phyloP scores from a whole-genome alignment of 2,113 vertebrate species.

The Sphyrna mokarran region DNA sequence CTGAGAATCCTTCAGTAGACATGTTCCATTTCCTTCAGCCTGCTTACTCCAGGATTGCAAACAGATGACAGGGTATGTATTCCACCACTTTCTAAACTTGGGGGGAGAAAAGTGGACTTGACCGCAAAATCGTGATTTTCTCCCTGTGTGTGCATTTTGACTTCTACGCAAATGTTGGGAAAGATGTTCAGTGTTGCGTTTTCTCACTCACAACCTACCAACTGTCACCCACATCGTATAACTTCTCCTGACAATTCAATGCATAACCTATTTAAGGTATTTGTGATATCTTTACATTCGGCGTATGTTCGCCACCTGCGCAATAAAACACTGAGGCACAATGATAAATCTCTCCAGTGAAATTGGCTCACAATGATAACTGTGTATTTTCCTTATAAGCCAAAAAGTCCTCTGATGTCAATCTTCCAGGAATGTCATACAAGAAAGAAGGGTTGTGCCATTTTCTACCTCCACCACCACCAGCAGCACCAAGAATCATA shows the following conservation, averaged over 20 bases:
- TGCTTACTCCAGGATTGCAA: background rate
- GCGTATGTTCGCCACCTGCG: background rate
- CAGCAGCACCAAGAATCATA: no score
- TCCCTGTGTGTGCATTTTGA: background rate
- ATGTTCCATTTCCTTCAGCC: background rate
- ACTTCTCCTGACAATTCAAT: background rate
- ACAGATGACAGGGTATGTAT: background rate
- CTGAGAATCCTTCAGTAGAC: background rate
- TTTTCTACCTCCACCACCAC: background rate
- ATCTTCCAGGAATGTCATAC: background rate
- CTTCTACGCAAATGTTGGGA: background rate
- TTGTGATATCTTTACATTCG: background rate
- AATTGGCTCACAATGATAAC: constrained; percentile 15
- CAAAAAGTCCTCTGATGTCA: background rate
- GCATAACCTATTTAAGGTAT: background rate
- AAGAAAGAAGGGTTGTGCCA: background rate
- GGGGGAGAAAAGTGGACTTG: no score
- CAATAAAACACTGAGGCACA: background rate
- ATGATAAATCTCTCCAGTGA: constrained; percentile 8
- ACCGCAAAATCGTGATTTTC: background rate
- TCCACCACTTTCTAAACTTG: background rate
- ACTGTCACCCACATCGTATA: background rate
- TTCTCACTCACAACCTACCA: background rate
- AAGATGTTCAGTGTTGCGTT: background rate
- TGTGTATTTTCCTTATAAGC: background rate